Percentiles rank a stretch among this genome's conserved stretches.
phyloP scores from a whole-genome alignment of 2,113 vertebrate genomes.

The Ciconia maguari region DNA sequence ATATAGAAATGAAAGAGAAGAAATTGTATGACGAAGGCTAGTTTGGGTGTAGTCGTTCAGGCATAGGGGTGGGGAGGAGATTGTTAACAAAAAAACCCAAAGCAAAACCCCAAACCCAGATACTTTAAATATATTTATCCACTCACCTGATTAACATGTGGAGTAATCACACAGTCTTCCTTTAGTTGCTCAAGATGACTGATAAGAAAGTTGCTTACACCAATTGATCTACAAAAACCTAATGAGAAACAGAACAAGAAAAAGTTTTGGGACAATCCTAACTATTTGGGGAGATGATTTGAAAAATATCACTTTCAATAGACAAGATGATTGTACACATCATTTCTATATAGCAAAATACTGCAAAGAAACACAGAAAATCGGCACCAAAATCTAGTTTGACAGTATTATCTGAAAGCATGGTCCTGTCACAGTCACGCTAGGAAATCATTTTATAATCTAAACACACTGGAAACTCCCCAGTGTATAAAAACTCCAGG shows the following conservation, averaged over 20 bases:
- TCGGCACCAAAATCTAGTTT: not conserved
- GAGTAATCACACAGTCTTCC: slow-evolving; percentile 73
- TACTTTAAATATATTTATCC: not conserved
- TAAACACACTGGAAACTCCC: slow-evolving; percentile 71
- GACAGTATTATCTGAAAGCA: slow-evolving; percentile 19
- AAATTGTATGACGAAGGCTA: not conserved
- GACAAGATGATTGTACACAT: not conserved
- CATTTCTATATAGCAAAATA: not conserved
- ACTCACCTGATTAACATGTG: slow-evolving; percentile 80
- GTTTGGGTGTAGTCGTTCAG: not conserved
- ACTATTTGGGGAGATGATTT: not conserved
- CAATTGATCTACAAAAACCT: slow-evolving; percentile 79
- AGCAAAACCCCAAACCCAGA: not conserved
- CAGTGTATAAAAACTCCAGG: slow-evolving; percentile 66
- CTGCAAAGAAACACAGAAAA: not conserved
- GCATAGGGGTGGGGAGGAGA: not conserved
- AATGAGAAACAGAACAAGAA: not conserved
- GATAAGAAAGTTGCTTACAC: slow-evolving; percentile 85
- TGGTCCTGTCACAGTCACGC: not conserved
- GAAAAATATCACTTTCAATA: not conserved
- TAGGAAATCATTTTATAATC: slow-evolving; percentile 66
- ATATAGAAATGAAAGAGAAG: not conserved
- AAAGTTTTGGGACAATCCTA: not conserved
- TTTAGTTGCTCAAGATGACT: slow-evolving; percentile 81
- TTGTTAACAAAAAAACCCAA: not conserved